Percentiles rank a stretch among this genome's conserved stretches.
phyloP scores from a whole-genome alignment of 2,113 vertebrate species.

The Micronycteris hirsuta region DNA sequence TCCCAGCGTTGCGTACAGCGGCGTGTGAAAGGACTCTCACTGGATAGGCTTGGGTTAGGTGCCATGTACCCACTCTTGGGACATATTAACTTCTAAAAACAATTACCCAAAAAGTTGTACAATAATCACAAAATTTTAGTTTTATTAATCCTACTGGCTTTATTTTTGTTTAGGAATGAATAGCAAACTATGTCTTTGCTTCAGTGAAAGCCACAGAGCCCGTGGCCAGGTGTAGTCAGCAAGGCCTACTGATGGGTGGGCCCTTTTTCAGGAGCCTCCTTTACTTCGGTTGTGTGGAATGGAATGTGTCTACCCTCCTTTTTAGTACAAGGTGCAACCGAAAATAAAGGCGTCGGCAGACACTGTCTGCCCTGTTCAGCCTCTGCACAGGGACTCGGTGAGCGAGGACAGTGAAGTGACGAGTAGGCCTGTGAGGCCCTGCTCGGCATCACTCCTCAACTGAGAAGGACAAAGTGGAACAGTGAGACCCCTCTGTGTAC shows the following conservation, averaged over 20 bases:
- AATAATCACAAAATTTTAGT: background rate
- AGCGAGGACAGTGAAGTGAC: background rate
- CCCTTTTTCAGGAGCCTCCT: background rate
- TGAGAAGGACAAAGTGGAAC: background rate
- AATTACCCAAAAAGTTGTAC: background rate
- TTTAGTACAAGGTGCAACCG: background rate
- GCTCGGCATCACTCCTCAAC: background rate
- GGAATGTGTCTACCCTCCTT: background rate
- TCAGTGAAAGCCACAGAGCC: background rate
- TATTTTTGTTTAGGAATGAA: constrained; percentile 11
- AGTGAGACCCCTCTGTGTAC: background rate
- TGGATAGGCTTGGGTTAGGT: background rate
- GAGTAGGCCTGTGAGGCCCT: background rate
- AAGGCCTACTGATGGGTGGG: background rate
- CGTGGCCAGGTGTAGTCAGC: background rate
- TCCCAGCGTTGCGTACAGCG: background rate
- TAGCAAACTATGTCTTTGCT: background rate
- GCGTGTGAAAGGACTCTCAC: background rate
- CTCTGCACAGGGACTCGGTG: background rate
- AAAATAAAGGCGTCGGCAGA: background rate
- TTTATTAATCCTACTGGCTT: background rate
- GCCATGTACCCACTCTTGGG: background rate
- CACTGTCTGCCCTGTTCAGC: background rate
- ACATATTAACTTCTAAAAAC: background rate
- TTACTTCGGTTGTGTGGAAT: background rate